Base-by-base conservation (phyloP, 30 jellyfish, hydroid and myxozoan species). In the Pseudorhiza aurosa region DNA sequence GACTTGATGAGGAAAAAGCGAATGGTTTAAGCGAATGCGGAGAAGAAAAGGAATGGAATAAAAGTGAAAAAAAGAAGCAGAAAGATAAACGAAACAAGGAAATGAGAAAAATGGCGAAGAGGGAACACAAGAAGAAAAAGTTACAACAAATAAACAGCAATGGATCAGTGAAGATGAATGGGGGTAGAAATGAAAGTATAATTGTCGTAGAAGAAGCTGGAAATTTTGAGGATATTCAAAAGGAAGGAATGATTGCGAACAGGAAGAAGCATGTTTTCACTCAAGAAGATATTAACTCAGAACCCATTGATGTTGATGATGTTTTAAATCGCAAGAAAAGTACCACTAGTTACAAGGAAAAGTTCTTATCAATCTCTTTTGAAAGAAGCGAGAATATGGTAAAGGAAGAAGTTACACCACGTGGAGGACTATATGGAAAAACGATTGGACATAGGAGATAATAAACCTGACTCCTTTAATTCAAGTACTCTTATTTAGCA, bases 291-390 rank as follows among this genome's bases (percentile, higher is more conserved):
- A 33, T 64, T 9, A 35, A 22, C n/a, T 56, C 24, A 5, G 76
- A 35, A 32, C 64, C 87, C 17, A 22, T 77, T 36, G 75, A 77
- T 22, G 58, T 60, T 7, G 27, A 77, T 10, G 89, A 77, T n/a
- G 7, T 60, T 28, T 36, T 62, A 24, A 39, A 40, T 12, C 82
- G 89, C 18, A 77, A 63, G 28, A 59, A 25, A 43, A 65, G 81
- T 72, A 45, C 45, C 43, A 72, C 45, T 25, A 77, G 79, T 50
- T 28, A 43, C 24, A 57, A 37, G n/a, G 87, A 74, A 12, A 51
- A 56, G 64, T 74, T 74, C 25, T 45, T 74, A 19, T 74, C 87
- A 40, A 30, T 74, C 31, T 74, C 76, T 1, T 53, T 46, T 68
- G 87, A 74, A n/a, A 64, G 40, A 2, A 15, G 27, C 1, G 77